Evolutionary conservation across 2,113 vertebrate species (phyloP).

Genomic region (Dasyurus viverrinus): DNA sequence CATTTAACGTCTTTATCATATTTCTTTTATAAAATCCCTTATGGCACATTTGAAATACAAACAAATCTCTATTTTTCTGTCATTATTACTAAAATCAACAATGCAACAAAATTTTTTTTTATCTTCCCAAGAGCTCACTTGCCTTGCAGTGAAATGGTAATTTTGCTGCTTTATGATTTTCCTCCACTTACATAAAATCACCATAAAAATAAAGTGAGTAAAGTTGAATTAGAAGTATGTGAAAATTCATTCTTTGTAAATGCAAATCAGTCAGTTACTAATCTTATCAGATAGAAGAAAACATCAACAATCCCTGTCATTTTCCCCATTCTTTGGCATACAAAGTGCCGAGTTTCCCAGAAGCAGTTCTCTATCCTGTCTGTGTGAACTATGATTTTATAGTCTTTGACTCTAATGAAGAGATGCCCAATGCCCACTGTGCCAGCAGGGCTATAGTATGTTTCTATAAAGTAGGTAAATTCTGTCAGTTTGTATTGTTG

Average conservation of each 20-base stretch:
- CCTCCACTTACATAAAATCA: neutral
- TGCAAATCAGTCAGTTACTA: conserved; percentile 59
- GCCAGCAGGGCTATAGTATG: conserved; percentile 10
- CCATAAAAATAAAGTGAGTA: conserved; percentile 1
- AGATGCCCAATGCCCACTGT: conserved; percentile 32
- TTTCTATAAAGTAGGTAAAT: conserved; percentile 52
- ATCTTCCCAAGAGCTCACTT: conserved; percentile 38
- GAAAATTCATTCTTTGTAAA: conserved; percentile 47
- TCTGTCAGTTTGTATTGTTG: conserved; percentile 47
- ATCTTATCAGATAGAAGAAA: conserved; percentile 66
- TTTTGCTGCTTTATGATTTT: conserved; percentile 37
- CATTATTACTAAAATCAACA: neutral
- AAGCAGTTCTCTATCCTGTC: conserved; percentile 61
- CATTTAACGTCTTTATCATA: neutral
- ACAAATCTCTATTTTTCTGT: neutral
- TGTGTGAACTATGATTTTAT: conserved; percentile 74
- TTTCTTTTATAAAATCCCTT: conserved; percentile 17
- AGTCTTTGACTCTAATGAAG: conserved; percentile 57
- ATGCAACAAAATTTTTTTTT: neutral
- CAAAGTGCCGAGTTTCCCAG: conserved; percentile 66
- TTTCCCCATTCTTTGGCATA: conserved; percentile 54
- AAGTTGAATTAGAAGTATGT: conserved; percentile 45
- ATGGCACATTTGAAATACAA: conserved; percentile 38
- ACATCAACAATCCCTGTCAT: conserved; percentile 58
- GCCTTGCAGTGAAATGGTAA: conserved; percentile 28